Evolutionary conservation across 2,888 invertebrate species (phyloP).

Genomic region (Asteroscopus sphinx): DNA sequence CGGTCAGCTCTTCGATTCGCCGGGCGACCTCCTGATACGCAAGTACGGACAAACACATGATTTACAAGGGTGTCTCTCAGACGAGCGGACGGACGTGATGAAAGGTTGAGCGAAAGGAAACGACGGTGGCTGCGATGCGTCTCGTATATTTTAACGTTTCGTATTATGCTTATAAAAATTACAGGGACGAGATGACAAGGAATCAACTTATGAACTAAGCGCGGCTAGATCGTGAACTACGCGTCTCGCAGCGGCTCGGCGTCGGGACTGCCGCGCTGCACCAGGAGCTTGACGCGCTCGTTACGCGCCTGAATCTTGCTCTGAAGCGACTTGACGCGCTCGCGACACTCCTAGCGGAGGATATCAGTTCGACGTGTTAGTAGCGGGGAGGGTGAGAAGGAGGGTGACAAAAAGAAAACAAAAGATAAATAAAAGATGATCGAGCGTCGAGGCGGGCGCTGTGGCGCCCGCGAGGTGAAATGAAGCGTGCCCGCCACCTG

Average conservation of each 20-base stretch:
- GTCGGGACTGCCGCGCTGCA: slow-evolving; percentile 96
- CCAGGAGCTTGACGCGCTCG: slow-evolving; percentile 96
- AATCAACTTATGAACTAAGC: slow-evolving; percentile 75
- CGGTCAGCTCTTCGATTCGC: slow-evolving; percentile 93
- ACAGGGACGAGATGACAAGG: slow-evolving; percentile 75
- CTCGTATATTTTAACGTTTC: slow-evolving; percentile 80
- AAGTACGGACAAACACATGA: slow-evolving; percentile 88
- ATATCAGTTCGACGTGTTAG: slow-evolving; percentile 84
- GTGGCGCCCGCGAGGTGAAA: slow-evolving; percentile 71
- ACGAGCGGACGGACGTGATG: slow-evolving; percentile 66
- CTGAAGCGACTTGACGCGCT: slow-evolving; percentile 95
- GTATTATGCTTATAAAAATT: slow-evolving; percentile 73
- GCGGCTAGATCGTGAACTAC: slow-evolving; percentile 77
- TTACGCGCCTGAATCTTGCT: slow-evolving; percentile 96
- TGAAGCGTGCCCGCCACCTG: slow-evolving; percentile 70
- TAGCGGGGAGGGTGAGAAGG: slow-evolving; percentile 75
- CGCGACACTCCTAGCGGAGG: slow-evolving; percentile 94
- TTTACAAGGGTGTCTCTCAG: slow-evolving; percentile 80
- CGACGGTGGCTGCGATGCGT: slow-evolving; percentile 81
- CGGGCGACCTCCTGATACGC: slow-evolving; percentile 92
- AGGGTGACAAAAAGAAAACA: slow-evolving; percentile 84
- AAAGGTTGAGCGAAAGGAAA: slow-evolving; percentile 77
- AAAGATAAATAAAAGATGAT: slow-evolving; percentile 75
- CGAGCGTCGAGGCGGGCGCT: slow-evolving; percentile 59
- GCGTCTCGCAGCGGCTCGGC: slow-evolving; percentile 92